Conservation (phyloP, 2,797 vertebrate genomes). For the Ptychobarbus kaznakovi region DNA sequence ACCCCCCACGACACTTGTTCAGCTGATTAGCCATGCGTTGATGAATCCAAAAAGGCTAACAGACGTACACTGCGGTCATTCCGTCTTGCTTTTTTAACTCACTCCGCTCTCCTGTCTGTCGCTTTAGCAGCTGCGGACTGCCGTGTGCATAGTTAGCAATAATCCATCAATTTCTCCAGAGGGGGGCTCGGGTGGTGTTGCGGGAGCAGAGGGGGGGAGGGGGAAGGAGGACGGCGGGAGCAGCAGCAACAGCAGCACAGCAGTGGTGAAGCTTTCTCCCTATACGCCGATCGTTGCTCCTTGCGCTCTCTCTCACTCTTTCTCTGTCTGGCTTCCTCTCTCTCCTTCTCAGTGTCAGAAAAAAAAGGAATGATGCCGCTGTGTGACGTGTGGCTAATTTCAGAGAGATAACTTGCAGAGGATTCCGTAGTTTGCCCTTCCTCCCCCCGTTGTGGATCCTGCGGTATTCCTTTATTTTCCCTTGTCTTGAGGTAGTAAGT, state of each 20-base stretch:
- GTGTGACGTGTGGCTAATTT: conserved; percentile 65
- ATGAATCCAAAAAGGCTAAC: conserved; percentile 81
- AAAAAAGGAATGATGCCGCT: conserved; percentile 59
- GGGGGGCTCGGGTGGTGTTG: conserved; percentile 71
- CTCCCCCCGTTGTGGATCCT: conserved; percentile 58
- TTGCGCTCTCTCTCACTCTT: conserved; percentile 54
- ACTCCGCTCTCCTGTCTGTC: conserved; percentile 72
- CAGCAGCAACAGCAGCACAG: conserved; percentile 65
- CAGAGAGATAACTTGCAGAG: conserved; percentile 60
- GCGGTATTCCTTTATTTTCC: conserved; percentile 73
- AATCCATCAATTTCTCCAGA: conserved; percentile 86
- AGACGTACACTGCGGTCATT: conserved; percentile 82
- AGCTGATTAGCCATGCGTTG: conserved; percentile 79
- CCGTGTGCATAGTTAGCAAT: conserved; percentile 85
- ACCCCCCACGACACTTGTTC: conserved; percentile 59
- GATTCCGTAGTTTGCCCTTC: conserved; percentile 51
- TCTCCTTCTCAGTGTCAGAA: conserved; percentile 51
- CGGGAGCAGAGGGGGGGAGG: conserved; percentile 67
- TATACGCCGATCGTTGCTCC: conserved; percentile 38
- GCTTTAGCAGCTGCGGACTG: conserved; percentile 84
- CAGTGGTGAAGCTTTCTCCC: conserved; percentile 56
- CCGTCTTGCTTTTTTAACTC: conserved; percentile 76
- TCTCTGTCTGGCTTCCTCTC: conserved; percentile 58
- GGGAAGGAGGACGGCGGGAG: conserved; percentile 64
- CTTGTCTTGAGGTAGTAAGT: conserved; percentile 83